phyloP scores from a whole-genome alignment of 2,113 vertebrate species.

The Dromaius novaehollandiae region DNA sequence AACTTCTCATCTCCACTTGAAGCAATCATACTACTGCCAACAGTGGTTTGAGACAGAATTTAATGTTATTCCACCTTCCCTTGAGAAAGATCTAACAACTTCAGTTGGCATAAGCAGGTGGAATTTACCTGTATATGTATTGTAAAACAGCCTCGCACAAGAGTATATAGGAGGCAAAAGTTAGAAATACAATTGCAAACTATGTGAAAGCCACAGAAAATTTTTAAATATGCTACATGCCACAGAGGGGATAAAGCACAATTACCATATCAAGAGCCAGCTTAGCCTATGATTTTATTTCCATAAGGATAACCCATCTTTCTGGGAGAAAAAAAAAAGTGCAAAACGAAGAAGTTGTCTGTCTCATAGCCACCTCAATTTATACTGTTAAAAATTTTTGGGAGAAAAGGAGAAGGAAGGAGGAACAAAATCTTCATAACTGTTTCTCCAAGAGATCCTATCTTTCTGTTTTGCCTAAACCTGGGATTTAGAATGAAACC shows the following conservation, averaged over 20 bases:
- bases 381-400: not conserved
- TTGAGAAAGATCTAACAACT: not conserved
- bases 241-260: not conserved
- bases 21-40: not conserved
- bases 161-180: not conserved
- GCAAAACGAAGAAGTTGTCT: not conserved
- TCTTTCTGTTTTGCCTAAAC: not conserved
- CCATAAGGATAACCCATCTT: not conserved
- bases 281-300: not conserved
- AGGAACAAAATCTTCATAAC: not conserved
- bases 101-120: not conserved
- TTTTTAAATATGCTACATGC: not conserved
- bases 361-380: not conserved
- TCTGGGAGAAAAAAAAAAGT: not conserved
- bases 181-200: not conserved
- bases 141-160: not conserved
- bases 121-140: not conserved
- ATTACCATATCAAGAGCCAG: not conserved
- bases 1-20: not conserved
- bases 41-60: not conserved
- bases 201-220: not conserved
- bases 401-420: not conserved
- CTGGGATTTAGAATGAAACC: not conserved
- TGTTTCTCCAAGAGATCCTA: not conserved
- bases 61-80: not conserved